Percentiles rank a stretch among this genome's conserved stretches.
Evolutionary conservation across 2,888 invertebrate species (phyloP).

Genomic region (Schrankia costaestrigalis): DNA sequence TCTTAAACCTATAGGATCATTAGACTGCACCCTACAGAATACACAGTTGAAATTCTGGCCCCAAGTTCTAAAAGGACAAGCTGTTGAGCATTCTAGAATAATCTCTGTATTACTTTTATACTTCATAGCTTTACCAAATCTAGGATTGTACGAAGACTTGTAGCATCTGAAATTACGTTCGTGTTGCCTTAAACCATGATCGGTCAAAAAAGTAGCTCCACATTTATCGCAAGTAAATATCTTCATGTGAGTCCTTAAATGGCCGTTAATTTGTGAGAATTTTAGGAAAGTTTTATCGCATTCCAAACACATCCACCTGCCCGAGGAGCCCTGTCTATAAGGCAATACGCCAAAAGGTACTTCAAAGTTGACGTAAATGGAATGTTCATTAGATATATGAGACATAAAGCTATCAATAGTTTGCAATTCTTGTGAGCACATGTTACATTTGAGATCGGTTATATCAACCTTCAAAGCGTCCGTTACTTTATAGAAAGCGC

Average conservation of each 20-base stretch:
- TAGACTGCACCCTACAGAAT: conserved; percentile 67
- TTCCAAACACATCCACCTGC: conserved; percentile 66
- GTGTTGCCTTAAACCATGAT: conserved; percentile 66
- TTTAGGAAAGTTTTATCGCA: conserved; percentile 66
- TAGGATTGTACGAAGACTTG: conserved; percentile 66
- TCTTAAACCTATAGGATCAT: conserved; percentile 66
- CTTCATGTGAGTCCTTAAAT: conserved; percentile 65
- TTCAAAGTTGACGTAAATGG: conserved; percentile 60
- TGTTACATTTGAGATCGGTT: conserved; percentile 62
- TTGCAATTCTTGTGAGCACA: conserved; percentile 52
- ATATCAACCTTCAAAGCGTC: conserved; percentile 70
- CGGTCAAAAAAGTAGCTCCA: conserved; percentile 65
- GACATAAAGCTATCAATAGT: conserved; percentile 63
- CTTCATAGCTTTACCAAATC: conserved; percentile 67
- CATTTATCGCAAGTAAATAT: conserved; percentile 72
- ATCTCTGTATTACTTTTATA: conserved; percentile 70
- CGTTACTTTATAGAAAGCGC: conserved; percentile 71
- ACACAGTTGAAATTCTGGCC: conserved; percentile 73
- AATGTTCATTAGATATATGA: conserved; percentile 61
- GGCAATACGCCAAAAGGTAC: conserved; percentile 70
- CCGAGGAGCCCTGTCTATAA: conserved; percentile 57
- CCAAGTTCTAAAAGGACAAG: conserved; percentile 71
- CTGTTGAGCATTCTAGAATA: conserved; percentile 69
- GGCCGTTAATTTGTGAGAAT: conserved; percentile 69
- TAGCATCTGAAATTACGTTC: conserved; percentile 69